Conservation (phyloP, 2,113 vertebrate genomes). For the Illadopsis cleaveri region DNA sequence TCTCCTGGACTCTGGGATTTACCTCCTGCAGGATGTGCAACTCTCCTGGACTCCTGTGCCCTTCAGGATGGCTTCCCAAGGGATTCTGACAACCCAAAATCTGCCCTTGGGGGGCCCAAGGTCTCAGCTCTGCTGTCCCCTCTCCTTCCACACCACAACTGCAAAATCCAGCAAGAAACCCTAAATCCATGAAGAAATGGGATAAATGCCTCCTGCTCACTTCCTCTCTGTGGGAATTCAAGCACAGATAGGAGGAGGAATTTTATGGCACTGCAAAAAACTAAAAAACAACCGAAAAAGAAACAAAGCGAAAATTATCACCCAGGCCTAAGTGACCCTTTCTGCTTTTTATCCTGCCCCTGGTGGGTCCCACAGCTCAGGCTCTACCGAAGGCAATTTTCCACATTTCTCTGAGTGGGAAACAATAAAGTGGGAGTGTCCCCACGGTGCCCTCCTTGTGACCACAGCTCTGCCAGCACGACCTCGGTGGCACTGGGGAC, state of each 20-base stretch:
- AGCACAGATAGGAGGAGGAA: neutral
- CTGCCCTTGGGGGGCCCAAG: neutral
- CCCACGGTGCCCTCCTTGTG: neutral
- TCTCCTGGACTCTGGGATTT: neutral
- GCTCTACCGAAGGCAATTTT: constrained; percentile 18
- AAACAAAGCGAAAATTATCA: neutral
- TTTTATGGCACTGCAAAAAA: neutral
- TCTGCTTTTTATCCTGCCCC: neutral
- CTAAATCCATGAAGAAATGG: neutral
- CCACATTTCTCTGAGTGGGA: neutral
- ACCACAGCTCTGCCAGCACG: neutral
- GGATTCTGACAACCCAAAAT: neutral
- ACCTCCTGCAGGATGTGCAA: neutral
- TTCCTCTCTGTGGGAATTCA: neutral
- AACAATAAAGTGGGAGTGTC: neutral
- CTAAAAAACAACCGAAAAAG: neutral
- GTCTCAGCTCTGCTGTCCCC: neutral
- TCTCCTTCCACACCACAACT: neutral
- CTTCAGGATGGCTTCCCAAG: neutral
- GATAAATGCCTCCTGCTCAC: neutral
- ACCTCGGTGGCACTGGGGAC: neutral
- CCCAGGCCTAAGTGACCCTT: neutral
- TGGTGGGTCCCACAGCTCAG: neutral
- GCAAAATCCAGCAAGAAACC: neutral
- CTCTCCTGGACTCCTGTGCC: neutral